phyloP scores from a whole-genome alignment of 2,113 vertebrate genomes.

The Tor tambroides region DNA sequence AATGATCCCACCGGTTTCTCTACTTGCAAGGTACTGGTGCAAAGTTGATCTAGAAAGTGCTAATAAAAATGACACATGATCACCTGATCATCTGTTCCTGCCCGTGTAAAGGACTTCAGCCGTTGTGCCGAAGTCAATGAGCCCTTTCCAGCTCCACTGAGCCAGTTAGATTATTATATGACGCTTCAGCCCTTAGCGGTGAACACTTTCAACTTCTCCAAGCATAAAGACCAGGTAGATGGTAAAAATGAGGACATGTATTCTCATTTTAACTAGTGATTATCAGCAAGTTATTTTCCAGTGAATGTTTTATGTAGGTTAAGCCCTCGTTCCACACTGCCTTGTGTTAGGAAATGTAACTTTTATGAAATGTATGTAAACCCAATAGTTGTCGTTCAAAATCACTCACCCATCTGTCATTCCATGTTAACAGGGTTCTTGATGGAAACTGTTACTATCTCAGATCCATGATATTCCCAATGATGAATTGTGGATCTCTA shows the following conservation, averaged over 20 bases:
- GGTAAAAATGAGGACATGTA: neutral
- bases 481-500: neutral
- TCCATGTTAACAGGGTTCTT: conserved; percentile 2
- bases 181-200: neutral
- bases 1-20: neutral
- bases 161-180: conserved; percentile 26
- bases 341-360: neutral
- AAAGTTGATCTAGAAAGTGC: neutral
- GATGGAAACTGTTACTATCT: neutral
- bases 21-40: conserved; percentile 7
- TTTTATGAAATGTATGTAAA: conserved; percentile 15
- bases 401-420: conserved; percentile 25
- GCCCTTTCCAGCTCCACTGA: conserved; percentile 37
- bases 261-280: neutral
- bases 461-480: neutral
- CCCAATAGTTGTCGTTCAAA: conserved; percentile 2
- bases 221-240: neutral
- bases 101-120: conserved; percentile 20
- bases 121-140: neutral
- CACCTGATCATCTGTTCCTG: conserved; percentile 38
- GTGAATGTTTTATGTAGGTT: conserved; percentile 7
- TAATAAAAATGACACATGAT: conserved; percentile 2
- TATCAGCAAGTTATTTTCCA: neutral
- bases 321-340: conserved; percentile 10
- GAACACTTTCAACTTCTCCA: neutral